Conservation (phyloP, 2,797 vertebrate species). For the Alauda arvensis region DNA sequence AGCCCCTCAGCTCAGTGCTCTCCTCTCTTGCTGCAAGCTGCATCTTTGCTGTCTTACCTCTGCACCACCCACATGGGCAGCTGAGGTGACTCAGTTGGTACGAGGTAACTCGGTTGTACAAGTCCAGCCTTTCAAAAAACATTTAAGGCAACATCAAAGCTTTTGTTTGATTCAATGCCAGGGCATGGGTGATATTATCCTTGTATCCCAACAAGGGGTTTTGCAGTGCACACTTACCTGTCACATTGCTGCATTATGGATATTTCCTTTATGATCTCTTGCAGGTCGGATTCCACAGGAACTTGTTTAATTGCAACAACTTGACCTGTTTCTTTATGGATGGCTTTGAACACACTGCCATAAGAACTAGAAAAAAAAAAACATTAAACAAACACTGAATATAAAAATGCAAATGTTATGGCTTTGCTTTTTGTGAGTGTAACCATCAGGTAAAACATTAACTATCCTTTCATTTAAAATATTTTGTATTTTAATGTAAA, state of each 20-base stretch:
- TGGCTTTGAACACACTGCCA: conserved; percentile 93
- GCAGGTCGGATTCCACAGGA: conserved; percentile 93
- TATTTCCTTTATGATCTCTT: conserved; percentile 97
- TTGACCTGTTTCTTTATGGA: conserved; percentile 92
- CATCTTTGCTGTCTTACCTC: conserved; percentile 3
- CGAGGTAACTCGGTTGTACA: background rate
- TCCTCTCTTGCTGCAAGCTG: background rate
- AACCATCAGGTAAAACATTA: background rate
- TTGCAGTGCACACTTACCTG: conserved; percentile 74
- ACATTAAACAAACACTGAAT: background rate
- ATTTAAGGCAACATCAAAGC: conserved; percentile 27
- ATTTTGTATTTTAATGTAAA: background rate
- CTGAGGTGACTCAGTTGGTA: background rate
- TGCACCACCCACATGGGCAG: conserved; percentile 5
- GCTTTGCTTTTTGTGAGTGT: background rate
- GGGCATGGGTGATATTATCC: background rate
- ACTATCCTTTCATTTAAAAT: background rate
- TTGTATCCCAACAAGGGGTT: rapidly evolving
- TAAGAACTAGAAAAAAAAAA: conserved; percentile 80
- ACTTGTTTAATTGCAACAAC: conserved; percentile 96
- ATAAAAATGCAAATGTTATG: background rate
- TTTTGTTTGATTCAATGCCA: background rate
- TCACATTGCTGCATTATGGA: conserved; percentile 97
- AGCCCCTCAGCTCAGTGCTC: background rate
- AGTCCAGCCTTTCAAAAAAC: conserved; percentile 42